Percentiles rank a stretch among this genome's conserved stretches.
phyloP scores from a whole-genome alignment of 2,888 invertebrate species.

The Phortica okadai region DNA sequence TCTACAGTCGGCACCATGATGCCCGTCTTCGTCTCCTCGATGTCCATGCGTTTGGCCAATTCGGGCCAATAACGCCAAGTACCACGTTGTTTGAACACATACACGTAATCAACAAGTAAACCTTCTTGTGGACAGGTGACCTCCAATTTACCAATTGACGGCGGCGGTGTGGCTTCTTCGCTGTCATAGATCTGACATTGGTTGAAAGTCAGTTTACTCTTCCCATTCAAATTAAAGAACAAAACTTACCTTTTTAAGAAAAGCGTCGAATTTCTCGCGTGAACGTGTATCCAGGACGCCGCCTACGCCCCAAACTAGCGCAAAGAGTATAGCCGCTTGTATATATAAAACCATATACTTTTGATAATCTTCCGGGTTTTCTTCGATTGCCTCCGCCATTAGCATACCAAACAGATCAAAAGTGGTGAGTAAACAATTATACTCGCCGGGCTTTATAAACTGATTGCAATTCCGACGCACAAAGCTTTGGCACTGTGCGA shows the following conservation, averaged over 20 bases:
- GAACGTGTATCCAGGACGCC: slow-evolving; percentile 87
- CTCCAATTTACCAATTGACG: slow-evolving; percentile 82
- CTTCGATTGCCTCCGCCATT: slow-evolving; percentile 83
- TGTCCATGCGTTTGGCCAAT: slow-evolving; percentile 80
- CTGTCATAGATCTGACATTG: slow-evolving; percentile 53
- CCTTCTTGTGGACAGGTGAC: slow-evolving; percentile 87
- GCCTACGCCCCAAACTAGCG: slow-evolving; percentile 90
- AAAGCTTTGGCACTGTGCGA: slow-evolving; percentile 78
- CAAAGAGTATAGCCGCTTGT: slow-evolving; percentile 85
- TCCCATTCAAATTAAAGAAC: neutral
- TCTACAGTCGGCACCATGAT: slow-evolving; percentile 88
- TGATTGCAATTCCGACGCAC: slow-evolving; percentile 83
- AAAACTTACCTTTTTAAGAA: slow-evolving; percentile 77
- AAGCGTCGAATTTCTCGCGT: slow-evolving; percentile 82
- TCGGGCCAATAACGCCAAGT: slow-evolving; percentile 93
- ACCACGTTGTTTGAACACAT: slow-evolving; percentile 88
- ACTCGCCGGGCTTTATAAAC: slow-evolving; percentile 83
- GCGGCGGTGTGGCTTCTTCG: slow-evolving; percentile 78
- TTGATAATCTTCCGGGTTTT: slow-evolving; percentile 82
- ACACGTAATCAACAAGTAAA: slow-evolving; percentile 87
- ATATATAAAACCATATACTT: slow-evolving; percentile 84
- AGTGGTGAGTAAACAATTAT: slow-evolving; percentile 84
- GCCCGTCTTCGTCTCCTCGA: slow-evolving; percentile 78
- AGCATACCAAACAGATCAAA: slow-evolving; percentile 87
- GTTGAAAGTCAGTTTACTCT: too few relatives aligned